Evolutionary conservation across 2,113 vertebrate genomes (phyloP), one percentile per base, ranked within the genome.

Genomic region (Xiphophorus maculatus): DNA sequence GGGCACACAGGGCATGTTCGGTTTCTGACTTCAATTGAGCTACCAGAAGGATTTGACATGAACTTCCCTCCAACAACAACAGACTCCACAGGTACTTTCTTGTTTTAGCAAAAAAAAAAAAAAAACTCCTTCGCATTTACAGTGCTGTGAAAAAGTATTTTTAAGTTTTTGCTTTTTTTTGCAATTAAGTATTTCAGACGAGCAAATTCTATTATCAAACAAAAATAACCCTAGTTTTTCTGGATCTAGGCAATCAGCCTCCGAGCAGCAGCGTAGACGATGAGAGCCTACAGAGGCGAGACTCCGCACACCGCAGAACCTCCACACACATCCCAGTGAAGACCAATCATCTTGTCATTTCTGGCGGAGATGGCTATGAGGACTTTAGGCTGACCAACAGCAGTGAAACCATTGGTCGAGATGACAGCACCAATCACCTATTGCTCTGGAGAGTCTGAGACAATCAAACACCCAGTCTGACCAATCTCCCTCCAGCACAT

Each of bases 361-460:
- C 97, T 0, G 98, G 98, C 0, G 98, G 98, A 0, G 98, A 98
- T 0, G 98, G 98, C 58, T 99, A 98, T 2, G 98, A 99, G 93
- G 98, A 99, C 87, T 99, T 99, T 93, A 93, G 97, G 37, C 96
- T 99, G 82, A 96, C 95, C 86, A 92, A 93, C 90, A 98, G 97
- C 95, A 98, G 97, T 2, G 98, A 99, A 93, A 97, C 97, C 0
- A 96, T 99, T 44, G 98, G 98, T 66, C 91, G 98, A 58, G 98
- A 99, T 0, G 98, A 99, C 93, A 99, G 97, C 91, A 99, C 98
- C 83, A 99, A 99, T 93, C 98, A 98, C 81, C 95, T 99, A 74
- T 95, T 99, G 68, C 95, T 99, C 14, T 99, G 98, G 98, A 94
- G 95, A 87, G 96, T 97, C 71, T 99, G 96, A 99, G 74, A 73